Evolutionary conservation across 2,797 vertebrate species (phyloP).

Genomic region (Pelodytes ibericus): DNA sequence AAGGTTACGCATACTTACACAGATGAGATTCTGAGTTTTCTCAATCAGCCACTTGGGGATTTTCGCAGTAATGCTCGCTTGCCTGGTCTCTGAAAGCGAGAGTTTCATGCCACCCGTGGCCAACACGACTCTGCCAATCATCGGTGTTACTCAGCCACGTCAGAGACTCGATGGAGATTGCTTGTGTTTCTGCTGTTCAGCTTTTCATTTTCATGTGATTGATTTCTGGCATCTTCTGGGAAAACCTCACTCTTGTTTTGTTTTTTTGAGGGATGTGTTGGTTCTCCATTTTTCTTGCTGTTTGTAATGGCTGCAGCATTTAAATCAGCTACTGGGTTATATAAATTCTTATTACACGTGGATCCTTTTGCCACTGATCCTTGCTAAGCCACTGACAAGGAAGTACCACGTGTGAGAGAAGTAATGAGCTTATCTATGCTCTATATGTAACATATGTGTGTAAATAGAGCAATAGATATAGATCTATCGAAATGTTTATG

Average conservation of each 20-base stretch:
- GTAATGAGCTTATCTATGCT: too few species aligned
- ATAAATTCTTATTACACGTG: too few species aligned
- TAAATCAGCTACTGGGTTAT: too few species aligned
- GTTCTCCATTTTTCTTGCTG: neutral
- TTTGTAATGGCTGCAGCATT: neutral
- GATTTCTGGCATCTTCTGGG: neutral
- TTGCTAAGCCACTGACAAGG: too few species aligned
- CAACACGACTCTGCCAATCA: slow-evolving; percentile 24
- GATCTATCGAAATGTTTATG: too few species aligned
- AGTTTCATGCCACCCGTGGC: slow-evolving; percentile 28
- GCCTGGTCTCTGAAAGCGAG: slow-evolving; percentile 24
- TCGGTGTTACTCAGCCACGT: neutral
- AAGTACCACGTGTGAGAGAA: too few species aligned
- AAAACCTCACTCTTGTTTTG: neutral
- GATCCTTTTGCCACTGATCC: too few species aligned
- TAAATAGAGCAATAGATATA: too few species aligned
- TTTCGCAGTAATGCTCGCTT: slow-evolving; percentile 21
- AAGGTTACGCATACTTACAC: slow-evolving; percentile 47
- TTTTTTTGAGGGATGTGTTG: neutral
- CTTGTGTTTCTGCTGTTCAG: neutral
- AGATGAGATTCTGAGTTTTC: slow-evolving; percentile 37
- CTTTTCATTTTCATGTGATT: slow-evolving; percentile 2
- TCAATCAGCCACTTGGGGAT: slow-evolving; percentile 27
- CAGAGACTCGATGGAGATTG: slow-evolving; percentile 1
- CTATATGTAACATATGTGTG: too few species aligned